These are phyloP conservation scores for Drosophila falleni DNA, from an alignment of 2,888 invertebrate genomes.

Conservation along the genomic window DNA sequence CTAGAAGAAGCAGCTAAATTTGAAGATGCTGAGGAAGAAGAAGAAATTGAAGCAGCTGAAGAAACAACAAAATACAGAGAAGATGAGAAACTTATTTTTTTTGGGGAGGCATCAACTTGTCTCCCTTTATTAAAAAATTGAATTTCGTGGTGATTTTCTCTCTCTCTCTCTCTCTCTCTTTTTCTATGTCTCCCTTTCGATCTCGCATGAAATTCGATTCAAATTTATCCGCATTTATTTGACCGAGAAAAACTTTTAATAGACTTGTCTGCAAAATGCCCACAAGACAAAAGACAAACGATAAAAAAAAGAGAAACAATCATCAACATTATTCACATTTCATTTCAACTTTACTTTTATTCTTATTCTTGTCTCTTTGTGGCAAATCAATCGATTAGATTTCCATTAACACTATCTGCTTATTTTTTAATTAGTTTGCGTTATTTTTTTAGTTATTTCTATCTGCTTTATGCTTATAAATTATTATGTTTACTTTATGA, in stretches of 20 bases:
- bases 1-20: conserved; percentile 3
- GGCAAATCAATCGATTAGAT: conserved; percentile 35
- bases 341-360: background rate
- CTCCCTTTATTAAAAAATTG: background rate
- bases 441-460: background rate
- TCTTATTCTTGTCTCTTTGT: background rate
- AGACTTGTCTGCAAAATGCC: conserved; percentile 21
- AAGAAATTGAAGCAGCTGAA: conserved; percentile 4
- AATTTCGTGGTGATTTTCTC: conserved; percentile 2
- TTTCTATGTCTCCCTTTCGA: too few relatives aligned
- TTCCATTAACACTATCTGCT: conserved; percentile 46
- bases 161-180: background rate
- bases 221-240: background rate
- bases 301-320: background rate
- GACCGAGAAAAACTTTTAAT: conserved; percentile 14
- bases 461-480: background rate
- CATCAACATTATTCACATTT: background rate
- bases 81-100: conserved; percentile 3
- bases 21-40: background rate
- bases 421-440: conserved; percentile 29
- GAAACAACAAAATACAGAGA: conserved; percentile 4
- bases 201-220: too few relatives aligned
- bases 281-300: background rate
- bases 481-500: conserved; percentile 3
- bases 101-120: background rate